A percentile compares a stretch with the other conserved stretches of the same genome.
phyloP scores from a whole-genome alignment of 2,888 invertebrate species.

The Heliconius erato region DNA sequence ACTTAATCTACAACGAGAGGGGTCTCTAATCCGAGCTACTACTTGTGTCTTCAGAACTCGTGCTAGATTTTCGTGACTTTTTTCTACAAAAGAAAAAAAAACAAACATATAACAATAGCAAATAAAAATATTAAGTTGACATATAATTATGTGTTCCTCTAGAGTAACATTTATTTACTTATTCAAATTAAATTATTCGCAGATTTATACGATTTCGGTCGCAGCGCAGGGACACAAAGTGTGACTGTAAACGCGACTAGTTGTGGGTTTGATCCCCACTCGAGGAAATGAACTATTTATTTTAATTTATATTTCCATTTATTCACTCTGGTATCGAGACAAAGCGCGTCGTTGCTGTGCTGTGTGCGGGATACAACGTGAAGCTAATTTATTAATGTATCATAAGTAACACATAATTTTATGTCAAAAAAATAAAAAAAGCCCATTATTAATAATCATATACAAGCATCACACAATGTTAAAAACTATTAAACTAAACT shows the following conservation, averaged over 20 bases:
- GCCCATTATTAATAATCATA: conserved; percentile 59
- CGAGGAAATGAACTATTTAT: too few species aligned
- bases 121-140: conserved; percentile 57
- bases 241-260: too few species aligned
- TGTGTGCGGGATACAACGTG: too few species aligned
- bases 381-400: not conserved
- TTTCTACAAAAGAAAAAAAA: conserved; percentile 82
- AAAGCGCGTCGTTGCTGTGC: too few species aligned
- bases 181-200: not conserved
- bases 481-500: conserved; percentile 55
- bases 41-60: conserved; percentile 81
- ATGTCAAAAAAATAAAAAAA: conserved; percentile 56
- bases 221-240: too few species aligned
- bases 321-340: too few species aligned
- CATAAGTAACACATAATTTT: conserved; percentile 21
- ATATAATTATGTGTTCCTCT: conserved; percentile 52
- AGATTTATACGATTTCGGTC: too few species aligned
- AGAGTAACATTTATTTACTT: not conserved
- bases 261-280: too few species aligned
- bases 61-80: conserved; percentile 82
- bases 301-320: too few species aligned
- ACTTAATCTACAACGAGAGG: conserved; percentile 71
- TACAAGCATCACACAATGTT: conserved; percentile 74
- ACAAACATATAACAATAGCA: conserved; percentile 56
- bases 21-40: conserved; percentile 80